Conservation (phyloP, 2,888 invertebrate species). For the Aplocera efformata region DNA sequence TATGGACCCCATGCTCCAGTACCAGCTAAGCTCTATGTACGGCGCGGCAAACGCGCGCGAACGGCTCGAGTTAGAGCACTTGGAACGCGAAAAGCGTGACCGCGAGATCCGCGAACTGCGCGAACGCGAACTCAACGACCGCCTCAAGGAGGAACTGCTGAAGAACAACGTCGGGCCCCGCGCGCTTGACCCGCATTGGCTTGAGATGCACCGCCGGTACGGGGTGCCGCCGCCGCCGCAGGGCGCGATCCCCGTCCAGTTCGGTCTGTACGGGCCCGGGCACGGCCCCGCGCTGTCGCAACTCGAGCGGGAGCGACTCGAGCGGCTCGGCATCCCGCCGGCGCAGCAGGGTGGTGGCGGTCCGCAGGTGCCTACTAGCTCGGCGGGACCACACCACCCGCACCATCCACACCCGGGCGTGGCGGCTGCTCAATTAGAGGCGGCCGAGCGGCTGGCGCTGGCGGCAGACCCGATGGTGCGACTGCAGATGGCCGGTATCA, state of each 20-base stretch:
- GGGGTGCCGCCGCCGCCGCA: constrained; percentile 83
- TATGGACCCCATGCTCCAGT: constrained; percentile 92
- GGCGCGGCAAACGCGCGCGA: constrained; percentile 85
- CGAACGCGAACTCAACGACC: constrained; percentile 89
- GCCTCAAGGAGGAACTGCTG: constrained; percentile 93
- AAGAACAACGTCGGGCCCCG: constrained; percentile 85
- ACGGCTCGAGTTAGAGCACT: constrained; percentile 82
- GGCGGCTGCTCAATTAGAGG: constrained; percentile 83
- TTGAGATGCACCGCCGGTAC: constrained; percentile 93
- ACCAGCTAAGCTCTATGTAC: constrained; percentile 88
- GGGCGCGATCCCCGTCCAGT: constrained; percentile 85
- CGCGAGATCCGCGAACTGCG: constrained; percentile 88
- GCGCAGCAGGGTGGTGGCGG: constrained; percentile 71
- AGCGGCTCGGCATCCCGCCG: constrained; percentile 88
- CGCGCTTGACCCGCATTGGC: constrained; percentile 89
- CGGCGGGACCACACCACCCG: constrained; percentile 67
- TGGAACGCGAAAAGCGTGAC: constrained; percentile 86
- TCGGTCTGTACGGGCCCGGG: constrained; percentile 88
- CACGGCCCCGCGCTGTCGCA: constrained; percentile 86
- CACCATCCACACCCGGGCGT: constrained; percentile 78
- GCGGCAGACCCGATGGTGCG: constrained; percentile 96
- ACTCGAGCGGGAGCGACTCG: constrained; percentile 92
- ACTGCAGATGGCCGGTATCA: constrained; percentile 95
- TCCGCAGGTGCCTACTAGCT: constrained; percentile 77
- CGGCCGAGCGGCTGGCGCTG: constrained; percentile 89